Evolutionary conservation across 1,140 invertebrate species (phyloP).

Genomic region (Drosophila sechellia): DNA sequence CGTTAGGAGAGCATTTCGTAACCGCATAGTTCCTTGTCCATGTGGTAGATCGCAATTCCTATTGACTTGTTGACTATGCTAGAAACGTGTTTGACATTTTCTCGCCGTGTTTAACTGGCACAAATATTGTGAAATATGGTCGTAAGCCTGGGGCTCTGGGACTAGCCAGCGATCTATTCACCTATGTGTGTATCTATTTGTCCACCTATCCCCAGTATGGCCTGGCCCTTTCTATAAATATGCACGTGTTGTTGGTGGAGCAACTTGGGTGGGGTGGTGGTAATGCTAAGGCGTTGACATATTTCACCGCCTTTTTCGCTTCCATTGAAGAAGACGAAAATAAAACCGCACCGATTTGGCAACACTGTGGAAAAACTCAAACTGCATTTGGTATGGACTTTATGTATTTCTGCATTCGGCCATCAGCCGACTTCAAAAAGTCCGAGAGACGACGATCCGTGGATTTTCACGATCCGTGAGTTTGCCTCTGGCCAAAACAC

Average conservation of each 20-base stretch:
- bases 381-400: conserved; percentile 64
- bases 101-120: conserved; percentile 57
- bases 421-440: conserved; percentile 31
- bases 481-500: conserved; percentile 29
- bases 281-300: conserved; percentile 65
- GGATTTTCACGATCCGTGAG: conserved; percentile 26
- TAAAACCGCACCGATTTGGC: conserved; percentile 63
- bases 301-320: conserved; percentile 53
- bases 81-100: conserved; percentile 79
- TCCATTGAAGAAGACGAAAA: conserved; percentile 58
- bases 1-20: conserved; percentile 26
- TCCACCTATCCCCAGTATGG: conserved; percentile 11
- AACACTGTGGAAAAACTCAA: conserved; percentile 73
- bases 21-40: conserved; percentile 17
- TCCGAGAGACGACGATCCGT: conserved; percentile 16
- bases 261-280: conserved; percentile 17
- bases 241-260: conserved; percentile 29
- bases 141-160: conserved; percentile 16
- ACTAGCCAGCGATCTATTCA: conserved; percentile 15
- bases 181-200: conserved; percentile 22
- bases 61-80: conserved; percentile 66
- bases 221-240: conserved; percentile 47
- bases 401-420: conserved; percentile 56
- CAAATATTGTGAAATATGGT: conserved; percentile 54
- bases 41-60: conserved; percentile 43